These are phyloP conservation scores for Notolepis coatsorum DNA, from an alignment of 2,797 vertebrate genomes.

Conservation along the genomic window DNA sequence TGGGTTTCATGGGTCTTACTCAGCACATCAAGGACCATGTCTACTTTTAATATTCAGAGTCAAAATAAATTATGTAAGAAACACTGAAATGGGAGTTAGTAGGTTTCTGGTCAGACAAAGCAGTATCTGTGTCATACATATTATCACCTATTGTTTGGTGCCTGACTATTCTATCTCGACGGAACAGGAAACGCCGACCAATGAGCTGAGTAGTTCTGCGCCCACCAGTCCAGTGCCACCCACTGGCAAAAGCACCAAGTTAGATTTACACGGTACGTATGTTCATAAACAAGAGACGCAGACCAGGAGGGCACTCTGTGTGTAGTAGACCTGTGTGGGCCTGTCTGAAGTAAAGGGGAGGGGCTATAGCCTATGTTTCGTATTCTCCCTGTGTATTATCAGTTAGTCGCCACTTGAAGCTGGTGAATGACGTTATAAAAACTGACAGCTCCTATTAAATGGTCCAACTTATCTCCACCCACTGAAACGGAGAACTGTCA, in stretches of 20 bases:
- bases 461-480: slow-evolving; percentile 22
- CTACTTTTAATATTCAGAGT: no score
- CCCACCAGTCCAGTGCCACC: slow-evolving; percentile 79
- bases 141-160: no score
- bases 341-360: not conserved
- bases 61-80: no score
- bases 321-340: not conserved
- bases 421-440: slow-evolving; percentile 35
- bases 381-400: slow-evolving; percentile 6
- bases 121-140: no score
- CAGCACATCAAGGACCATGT: no score
- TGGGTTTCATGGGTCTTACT: no score
- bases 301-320: not conserved
- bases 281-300: not conserved
- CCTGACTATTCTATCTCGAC: slow-evolving; percentile 26
- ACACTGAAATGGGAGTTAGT: no score
- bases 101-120: no score
- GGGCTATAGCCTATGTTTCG: slow-evolving; percentile 1
- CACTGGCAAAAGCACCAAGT: slow-evolving; percentile 75
- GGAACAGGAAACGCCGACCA: slow-evolving; percentile 92
- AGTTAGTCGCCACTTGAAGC: slow-evolving; percentile 30
- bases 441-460: slow-evolving; percentile 21
- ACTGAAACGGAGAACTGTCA: slow-evolving; percentile 50
- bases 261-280: slow-evolving; percentile 78
- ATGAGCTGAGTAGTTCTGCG: slow-evolving; percentile 86